A percentile compares a stretch with the other conserved stretches of the same genome.
Conservation (phyloP, 2,113 vertebrate species). For the Cacatua alba region DNA sequence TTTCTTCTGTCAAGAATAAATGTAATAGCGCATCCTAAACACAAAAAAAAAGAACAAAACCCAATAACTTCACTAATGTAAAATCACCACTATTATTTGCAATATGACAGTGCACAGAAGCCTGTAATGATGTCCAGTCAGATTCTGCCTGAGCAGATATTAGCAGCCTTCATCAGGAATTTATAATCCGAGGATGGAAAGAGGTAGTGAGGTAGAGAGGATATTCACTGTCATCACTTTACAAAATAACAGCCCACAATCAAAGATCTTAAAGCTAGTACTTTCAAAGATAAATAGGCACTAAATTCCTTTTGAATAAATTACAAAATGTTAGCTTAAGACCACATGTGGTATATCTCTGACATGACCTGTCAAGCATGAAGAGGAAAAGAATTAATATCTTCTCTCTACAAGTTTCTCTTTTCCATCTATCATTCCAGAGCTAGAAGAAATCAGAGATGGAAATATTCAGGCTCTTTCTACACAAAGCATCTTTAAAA, state of each 20-base stretch:
- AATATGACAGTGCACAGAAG: neutral
- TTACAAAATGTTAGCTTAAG: neutral
- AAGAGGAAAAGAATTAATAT: neutral
- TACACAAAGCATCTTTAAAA: neutral
- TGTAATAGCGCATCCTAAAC: neutral
- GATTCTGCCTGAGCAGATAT: neutral
- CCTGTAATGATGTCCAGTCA: neutral
- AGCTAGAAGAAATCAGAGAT: neutral
- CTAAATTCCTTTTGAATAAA: neutral
- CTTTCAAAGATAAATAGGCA: neutral
- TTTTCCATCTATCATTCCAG: neutral
- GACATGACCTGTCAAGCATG: neutral
- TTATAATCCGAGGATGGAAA: neutral
- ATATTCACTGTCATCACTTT: neutral
- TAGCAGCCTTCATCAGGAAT: neutral
- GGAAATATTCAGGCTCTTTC: neutral
- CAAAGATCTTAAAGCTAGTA: neutral
- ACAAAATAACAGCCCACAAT: neutral
- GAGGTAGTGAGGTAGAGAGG: neutral
- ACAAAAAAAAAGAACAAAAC: neutral
- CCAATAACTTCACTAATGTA: neutral
- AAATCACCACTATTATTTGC: neutral
- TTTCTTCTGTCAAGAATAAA: neutral
- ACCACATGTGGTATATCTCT: neutral
- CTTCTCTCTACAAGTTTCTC: neutral